These are phyloP conservation scores for Tachina lurida DNA, from an alignment of 2,888 invertebrate genomes.

Conservation along the genomic window DNA sequence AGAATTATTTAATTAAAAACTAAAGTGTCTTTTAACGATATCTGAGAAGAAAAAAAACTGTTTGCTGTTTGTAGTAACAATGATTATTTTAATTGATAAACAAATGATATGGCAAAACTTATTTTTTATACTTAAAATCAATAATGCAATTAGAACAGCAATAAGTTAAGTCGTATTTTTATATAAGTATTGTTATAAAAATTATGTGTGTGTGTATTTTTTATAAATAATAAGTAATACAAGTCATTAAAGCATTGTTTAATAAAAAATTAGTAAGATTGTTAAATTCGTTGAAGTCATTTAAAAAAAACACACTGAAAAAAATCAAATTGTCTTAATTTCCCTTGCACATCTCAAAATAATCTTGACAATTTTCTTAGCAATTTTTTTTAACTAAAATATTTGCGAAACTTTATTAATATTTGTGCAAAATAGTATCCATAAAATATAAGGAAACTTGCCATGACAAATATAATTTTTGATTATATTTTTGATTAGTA, in stretches of 20 bases:
- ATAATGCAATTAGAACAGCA: conserved; percentile 27
- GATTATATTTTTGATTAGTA: no score
- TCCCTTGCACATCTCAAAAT: no score
- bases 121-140: conserved; percentile 22
- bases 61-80: conserved; percentile 1
- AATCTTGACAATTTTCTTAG: no score
- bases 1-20: conserved; percentile 7
- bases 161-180: neutral
- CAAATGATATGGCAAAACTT: conserved; percentile 10
- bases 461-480: no score
- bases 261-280: neutral
- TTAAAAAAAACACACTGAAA: neutral
- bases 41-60: neutral
- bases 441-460: no score
- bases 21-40: neutral
- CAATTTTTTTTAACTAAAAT: no score
- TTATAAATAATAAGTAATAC: neutral
- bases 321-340: neutral
- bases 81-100: conserved; percentile 29
- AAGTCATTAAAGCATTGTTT: neutral
- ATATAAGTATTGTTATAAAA: neutral
- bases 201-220: neutral
- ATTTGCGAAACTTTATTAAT: no score
- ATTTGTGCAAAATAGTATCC: no score
- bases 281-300: no score